phyloP scores from a whole-genome alignment of 2,797 vertebrate species.

The Pipistrellus pipistrellus region DNA sequence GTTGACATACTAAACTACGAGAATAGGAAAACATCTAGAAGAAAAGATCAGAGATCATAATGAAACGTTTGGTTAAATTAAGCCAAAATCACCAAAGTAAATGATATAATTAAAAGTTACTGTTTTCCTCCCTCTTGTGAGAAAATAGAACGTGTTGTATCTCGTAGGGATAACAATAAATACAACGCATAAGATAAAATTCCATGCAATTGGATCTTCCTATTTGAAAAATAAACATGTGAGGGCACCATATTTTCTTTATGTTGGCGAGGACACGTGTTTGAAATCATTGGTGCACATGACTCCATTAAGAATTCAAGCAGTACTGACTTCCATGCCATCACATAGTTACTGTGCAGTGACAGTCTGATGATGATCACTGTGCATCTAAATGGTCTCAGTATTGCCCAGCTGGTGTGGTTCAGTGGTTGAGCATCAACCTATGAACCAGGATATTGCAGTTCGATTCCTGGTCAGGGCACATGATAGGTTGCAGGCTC shows the following conservation, averaged over 20 bases:
- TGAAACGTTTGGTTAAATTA: neutral
- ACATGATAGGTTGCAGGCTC: no score
- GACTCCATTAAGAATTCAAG: neutral
- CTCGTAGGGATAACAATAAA: neutral
- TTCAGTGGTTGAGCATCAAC: no score
- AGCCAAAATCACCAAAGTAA: neutral
- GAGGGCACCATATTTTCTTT: neutral
- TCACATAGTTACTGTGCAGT: accelerated
- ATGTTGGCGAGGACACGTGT: neutral
- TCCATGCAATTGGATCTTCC: neutral
- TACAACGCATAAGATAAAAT: neutral
- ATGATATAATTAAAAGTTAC: conserved; percentile 1
- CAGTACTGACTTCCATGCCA: accelerated
- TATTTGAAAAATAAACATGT: neutral
- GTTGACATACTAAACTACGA: neutral
- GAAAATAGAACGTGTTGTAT: neutral
- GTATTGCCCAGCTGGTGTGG: no score
- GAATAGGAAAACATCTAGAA: neutral
- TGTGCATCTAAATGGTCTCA: neutral
- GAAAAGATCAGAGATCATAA: conserved; percentile 20
- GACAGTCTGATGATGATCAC: neutral
- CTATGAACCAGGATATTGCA: no score
- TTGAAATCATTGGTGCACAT: neutral
- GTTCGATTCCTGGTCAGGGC: no score
- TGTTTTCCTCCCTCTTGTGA: neutral